Percentiles rank a stretch among this genome's conserved stretches.
Evolutionary conservation across 1,140 invertebrate genomes (phyloP).

Genomic region (Drosophila parvula): DNA sequence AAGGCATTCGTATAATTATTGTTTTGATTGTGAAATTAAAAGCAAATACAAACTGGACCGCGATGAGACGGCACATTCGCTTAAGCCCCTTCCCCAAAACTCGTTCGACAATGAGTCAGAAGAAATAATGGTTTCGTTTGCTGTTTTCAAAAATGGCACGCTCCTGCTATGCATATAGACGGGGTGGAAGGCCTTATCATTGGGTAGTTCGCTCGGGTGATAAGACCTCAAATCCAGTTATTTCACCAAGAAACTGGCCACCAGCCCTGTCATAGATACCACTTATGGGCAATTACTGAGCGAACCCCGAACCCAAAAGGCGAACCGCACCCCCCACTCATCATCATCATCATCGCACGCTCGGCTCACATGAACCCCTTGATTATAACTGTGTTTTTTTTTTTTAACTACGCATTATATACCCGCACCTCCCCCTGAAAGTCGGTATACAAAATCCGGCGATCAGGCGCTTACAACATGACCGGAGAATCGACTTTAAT

Average conservation of each 20-base stretch:
- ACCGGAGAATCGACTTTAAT: slow-evolving; percentile 33
- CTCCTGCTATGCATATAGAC: slow-evolving; percentile 28
- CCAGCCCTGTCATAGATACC: slow-evolving; percentile 3
- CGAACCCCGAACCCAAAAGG: not conserved
- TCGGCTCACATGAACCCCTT: slow-evolving; percentile 38
- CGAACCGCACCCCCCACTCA: slow-evolving; percentile 8
- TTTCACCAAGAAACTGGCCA: slow-evolving; percentile 30
- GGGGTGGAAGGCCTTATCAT: slow-evolving; percentile 22
- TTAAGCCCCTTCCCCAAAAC: slow-evolving; percentile 16
- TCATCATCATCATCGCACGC: slow-evolving; percentile 33
- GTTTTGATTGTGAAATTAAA: slow-evolving; percentile 79
- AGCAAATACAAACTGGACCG: slow-evolving; percentile 63
- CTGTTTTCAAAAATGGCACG: slow-evolving; percentile 30
- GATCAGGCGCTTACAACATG: slow-evolving; percentile 70
- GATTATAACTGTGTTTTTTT: slow-evolving; percentile 28
- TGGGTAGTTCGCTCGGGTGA: not conserved
- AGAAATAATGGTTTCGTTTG: slow-evolving; percentile 13
- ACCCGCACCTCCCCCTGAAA: not conserved
- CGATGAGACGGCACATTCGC: slow-evolving; percentile 52
- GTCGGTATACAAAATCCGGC: slow-evolving; percentile 23
- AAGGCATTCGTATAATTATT: slow-evolving; percentile 32
- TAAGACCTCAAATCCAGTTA: slow-evolving; percentile 31
- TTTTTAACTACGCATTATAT: slow-evolving; percentile 56
- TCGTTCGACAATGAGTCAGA: slow-evolving; percentile 37
- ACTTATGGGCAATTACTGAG: slow-evolving; percentile 3